Base-by-base conservation (phyloP, 1,140 invertebrate species). In the Neocloeon triangulifer region DNA sequence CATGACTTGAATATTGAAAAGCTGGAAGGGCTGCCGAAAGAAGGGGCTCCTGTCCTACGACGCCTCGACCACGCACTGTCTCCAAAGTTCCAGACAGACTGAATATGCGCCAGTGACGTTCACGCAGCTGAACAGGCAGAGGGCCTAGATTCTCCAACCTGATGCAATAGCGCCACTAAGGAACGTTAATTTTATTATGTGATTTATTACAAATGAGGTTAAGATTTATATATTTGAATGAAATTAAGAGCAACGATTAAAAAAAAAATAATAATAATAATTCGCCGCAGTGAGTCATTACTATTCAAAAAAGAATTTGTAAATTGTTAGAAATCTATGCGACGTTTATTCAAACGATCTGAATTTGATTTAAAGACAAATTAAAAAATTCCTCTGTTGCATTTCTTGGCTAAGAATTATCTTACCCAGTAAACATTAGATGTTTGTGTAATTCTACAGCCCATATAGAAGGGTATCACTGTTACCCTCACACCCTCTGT, bases 391-490 rank as follows among this genome's bases (percentile, higher is more conserved):
- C n/a, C 8, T 25, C 8, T 36, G 6, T 37, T 36, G 10, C 12
- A 14, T 6, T 35, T 12, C 4, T 2, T 12, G 15, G 27, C 30
- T 21, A 5, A 28, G 32, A 27, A 20, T 5, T 19, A n/a, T 44
- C 53, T 52, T 57, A 88, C 84, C 84, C 85, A 91, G 53, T 86
- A 88, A n/a, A 86, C 80, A 21, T 76, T 72, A 21, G 71, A 76
- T 32, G 77, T 74, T 45, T 88, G 82, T 26, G 75, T 77, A 47
- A 85, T 80, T 40, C 85, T 64, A 43, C 78, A 88, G 17, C 85
- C 85, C 79, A 92, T 89, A 49, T 92, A 96, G 55, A 96, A 96
- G 3, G 91, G 91, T 51, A 94, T 96, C 3, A 95, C 91, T 7
- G 91, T 97, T 5, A 97, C 75, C 13, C 89, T 59, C 39, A 96